Base-by-base conservation (phyloP, 1,140 invertebrate genomes). In the Steinernema khuongi region DNA sequence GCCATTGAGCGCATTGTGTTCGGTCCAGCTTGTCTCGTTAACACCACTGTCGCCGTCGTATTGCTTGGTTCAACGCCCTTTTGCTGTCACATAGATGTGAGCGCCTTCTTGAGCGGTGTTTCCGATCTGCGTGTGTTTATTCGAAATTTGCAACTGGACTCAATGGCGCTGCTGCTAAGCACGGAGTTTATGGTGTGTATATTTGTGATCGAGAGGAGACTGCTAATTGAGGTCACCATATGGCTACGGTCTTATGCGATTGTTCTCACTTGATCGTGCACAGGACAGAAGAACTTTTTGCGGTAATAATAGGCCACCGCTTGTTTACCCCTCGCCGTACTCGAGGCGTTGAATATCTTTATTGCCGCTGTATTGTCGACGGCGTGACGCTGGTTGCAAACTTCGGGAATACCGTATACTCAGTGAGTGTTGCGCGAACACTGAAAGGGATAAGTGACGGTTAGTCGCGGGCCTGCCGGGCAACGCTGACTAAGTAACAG, bases 191-290 rank as follows among this genome's bases (percentile, higher is more conserved):
- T 22, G 22, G 19, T 60, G 4, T 60, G 22, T 60, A 11, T 60
- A 60, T 60, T 60, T 60, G 50, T 26, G 4, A 7, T 7, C 50
- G 11, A 11, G 7, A n/a, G 7, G 14, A 60, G 50, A n/a, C 50
- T 7, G 50, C 50, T 60, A 60, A 60, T 60, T 60, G 50, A 60
- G 50, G 50, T 60, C 50, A 60, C 50, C 50, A 60, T 60, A 60
- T 60, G 50, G 50, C 26, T 60, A 22, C 11, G 50, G 19, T n/a
- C 50, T 60, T 60, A 22, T 14, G 14, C 14, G 2, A 2, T 60
- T 22, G 50, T 14, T 7, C 7, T n/a, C 7, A 60, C 7, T 41
- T 60, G 50, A 60, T 60, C 19, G 50, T 60, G 7, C 50, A 41
- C n/a, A n/a, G n/a, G n/a, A n/a, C n/a, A n/a, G n/a, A n/a, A n/a